These are phyloP conservation scores for Cheilosia impressa DNA, from an alignment of 2,888 invertebrate species.

Conservation along the genomic window DNA sequence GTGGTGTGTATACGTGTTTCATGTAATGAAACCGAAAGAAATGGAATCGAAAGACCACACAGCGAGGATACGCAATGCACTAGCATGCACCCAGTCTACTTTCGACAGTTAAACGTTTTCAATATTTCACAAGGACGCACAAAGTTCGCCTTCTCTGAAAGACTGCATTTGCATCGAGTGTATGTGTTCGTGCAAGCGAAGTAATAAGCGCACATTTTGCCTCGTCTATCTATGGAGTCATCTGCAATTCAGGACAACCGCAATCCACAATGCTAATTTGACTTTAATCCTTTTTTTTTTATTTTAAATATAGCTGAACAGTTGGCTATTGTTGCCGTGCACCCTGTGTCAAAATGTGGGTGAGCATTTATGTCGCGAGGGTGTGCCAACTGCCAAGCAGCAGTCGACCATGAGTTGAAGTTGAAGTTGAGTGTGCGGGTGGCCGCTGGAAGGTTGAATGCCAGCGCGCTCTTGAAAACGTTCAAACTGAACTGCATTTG, in stretches of 20 bases:
- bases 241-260: constrained; percentile 62
- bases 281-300: constrained; percentile 54
- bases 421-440: background rate
- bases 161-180: constrained; percentile 15
- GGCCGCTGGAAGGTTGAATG: constrained; percentile 11
- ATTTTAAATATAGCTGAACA: constrained; percentile 15
- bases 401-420: constrained; percentile 9
- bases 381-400: background rate
- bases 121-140: constrained; percentile 61
- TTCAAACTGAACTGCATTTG: constrained; percentile 24
- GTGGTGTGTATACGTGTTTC: background rate
- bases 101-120: constrained; percentile 61
- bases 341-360: too few species aligned
- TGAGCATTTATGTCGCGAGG: background rate
- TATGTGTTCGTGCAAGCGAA: constrained; percentile 45
- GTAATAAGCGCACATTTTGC: constrained; percentile 38
- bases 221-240: constrained; percentile 39
- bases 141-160: constrained; percentile 27
- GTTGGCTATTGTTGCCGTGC: constrained; percentile 22
- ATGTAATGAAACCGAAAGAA: constrained; percentile 15
- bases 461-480: constrained; percentile 41
- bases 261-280: constrained; percentile 69
- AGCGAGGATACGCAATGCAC: constrained; percentile 30
- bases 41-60: background rate
- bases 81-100: constrained; percentile 47